Evolutionary conservation across 2,888 invertebrate species (phyloP).

Genomic region (Pimpla rufipes): DNA sequence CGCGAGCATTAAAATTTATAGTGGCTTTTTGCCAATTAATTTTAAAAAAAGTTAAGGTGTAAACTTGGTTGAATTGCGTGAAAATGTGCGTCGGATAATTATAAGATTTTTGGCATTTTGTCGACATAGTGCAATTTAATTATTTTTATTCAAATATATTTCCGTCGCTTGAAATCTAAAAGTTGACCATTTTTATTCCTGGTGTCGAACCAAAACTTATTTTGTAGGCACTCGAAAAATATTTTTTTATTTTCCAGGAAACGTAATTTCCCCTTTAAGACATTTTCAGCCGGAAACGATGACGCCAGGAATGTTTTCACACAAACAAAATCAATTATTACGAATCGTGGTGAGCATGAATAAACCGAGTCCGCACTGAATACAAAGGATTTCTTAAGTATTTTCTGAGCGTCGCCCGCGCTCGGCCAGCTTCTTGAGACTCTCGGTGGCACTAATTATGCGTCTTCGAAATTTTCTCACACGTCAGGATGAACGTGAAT

Average conservation of each 20-base stretch:
- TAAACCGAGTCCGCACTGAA: background rate
- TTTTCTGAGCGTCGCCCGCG: background rate
- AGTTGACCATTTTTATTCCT: no score
- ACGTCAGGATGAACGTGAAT: background rate
- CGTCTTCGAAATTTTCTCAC: conserved; percentile 13
- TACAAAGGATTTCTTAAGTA: background rate
- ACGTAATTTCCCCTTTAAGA: background rate
- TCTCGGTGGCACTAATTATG: background rate
- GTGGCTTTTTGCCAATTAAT: background rate
- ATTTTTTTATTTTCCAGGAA: background rate
- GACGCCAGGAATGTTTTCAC: no score
- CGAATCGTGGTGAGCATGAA: background rate
- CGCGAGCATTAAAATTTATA: background rate
- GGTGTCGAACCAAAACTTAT: no score
- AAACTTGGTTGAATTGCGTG: no score
- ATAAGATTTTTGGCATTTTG: no score
- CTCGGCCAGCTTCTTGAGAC: background rate
- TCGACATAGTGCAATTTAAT: no score
- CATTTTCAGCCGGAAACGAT: background rate
- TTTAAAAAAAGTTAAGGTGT: background rate
- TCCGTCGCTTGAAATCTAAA: no score
- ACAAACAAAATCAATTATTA: background rate
- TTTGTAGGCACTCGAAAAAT: no score
- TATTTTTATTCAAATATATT: no score
- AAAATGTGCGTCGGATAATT: no score